Percentiles rank a stretch among this genome's conserved stretches.
Conservation (phyloP, 2,888 invertebrate species). For the Thymelicus lineola region DNA sequence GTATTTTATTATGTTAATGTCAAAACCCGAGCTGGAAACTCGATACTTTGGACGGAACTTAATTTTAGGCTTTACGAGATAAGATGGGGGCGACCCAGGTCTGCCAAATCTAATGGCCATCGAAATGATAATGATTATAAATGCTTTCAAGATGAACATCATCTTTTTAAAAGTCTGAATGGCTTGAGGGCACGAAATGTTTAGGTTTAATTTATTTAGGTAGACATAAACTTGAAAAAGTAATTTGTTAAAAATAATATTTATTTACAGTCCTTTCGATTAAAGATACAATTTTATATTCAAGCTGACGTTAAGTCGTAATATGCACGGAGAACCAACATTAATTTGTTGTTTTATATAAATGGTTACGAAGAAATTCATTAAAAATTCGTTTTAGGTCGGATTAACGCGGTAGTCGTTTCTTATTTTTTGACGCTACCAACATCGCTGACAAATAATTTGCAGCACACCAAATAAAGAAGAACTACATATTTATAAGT, state of each 20-base stretch:
- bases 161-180: conserved; percentile 27
- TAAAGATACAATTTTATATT: not conserved
- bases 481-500: conserved; percentile 69
- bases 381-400: conserved; percentile 25
- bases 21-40: conserved; percentile 46
- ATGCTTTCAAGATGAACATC: conserved; percentile 33
- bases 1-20: conserved; percentile 51
- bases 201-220: conserved; percentile 11
- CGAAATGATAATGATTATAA: conserved; percentile 32
- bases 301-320: not conserved
- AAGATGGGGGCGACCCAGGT: conserved; percentile 39
- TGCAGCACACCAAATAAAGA: conserved; percentile 66
- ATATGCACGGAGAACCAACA: not conserved
- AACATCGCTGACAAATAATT: conserved; percentile 60
- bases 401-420: conserved; percentile 26
- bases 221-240: not conserved
- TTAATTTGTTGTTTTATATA: conserved; percentile 11
- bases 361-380: conserved; percentile 12
- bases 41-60: conserved; percentile 44
- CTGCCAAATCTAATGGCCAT: conserved; percentile 38
- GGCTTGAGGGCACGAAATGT: not conserved
- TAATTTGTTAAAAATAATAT: conserved; percentile 4
- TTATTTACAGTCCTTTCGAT: not conserved
- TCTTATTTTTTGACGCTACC: conserved; percentile 29
- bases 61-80: conserved; percentile 42